Evolutionary conservation across 2,113 vertebrate species (phyloP).

Genomic region (Aegotheles bennettii): DNA sequence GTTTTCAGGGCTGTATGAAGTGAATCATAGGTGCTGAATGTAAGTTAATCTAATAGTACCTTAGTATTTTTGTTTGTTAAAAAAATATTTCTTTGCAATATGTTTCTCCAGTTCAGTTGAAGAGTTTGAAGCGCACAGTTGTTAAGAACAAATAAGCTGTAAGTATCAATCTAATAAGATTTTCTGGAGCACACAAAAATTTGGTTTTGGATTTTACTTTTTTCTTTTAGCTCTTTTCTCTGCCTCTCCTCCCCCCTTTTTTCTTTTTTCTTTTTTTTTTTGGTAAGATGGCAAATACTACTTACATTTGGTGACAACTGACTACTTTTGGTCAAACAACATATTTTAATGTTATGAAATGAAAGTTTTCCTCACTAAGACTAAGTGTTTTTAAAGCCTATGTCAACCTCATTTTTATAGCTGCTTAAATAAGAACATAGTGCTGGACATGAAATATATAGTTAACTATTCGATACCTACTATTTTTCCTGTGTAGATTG

Average conservation of each 20-base stretch:
- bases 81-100: background rate
- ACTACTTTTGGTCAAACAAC: background rate
- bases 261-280: background rate
- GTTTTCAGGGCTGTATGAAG: background rate
- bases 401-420: background rate
- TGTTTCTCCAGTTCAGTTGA: background rate
- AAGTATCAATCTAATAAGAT: background rate
- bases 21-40: background rate
- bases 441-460: background rate
- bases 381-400: background rate
- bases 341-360: background rate
- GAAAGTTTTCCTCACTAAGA: background rate
- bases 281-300: background rate
- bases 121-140: background rate
- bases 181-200: background rate
- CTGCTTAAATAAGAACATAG: background rate
- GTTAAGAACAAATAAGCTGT: background rate
- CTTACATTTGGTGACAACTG: background rate
- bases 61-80: background rate
- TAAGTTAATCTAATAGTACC: background rate
- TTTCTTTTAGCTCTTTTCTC: background rate
- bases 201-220: accelerated
- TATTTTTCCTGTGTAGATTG: background rate
- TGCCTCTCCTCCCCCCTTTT: accelerated
- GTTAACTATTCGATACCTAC: background rate